Evolutionary conservation across 2,797 vertebrate species (phyloP).

Genomic region (Holocentrus rufus): DNA sequence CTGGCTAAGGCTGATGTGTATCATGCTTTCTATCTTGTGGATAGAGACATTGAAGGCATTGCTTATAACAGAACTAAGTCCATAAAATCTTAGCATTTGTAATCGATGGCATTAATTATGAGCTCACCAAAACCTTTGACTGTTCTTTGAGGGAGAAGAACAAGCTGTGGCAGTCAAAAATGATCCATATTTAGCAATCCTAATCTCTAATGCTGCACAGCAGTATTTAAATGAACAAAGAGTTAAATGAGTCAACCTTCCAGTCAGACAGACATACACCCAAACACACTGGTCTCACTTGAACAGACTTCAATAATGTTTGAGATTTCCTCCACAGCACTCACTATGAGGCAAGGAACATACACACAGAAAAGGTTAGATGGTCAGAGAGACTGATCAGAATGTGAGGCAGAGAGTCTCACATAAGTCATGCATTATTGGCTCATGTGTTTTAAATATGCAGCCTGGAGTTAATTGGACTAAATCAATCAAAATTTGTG

Average conservation of each 20-base stretch:
- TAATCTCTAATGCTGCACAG: constrained; percentile 25
- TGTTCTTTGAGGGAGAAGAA: background rate
- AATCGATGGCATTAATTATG: constrained; percentile 16
- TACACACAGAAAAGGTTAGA: background rate
- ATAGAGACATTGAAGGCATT: constrained; percentile 32
- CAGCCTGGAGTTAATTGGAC: too few relatives aligned
- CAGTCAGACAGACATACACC: background rate
- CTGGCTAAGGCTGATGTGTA: constrained; percentile 10
- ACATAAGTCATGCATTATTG: too few relatives aligned
- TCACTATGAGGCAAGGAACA: background rate
- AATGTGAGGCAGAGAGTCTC: too few relatives aligned
- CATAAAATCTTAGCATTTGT: constrained; percentile 26
- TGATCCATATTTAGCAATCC: constrained; percentile 25
- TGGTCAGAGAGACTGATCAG: too few relatives aligned
- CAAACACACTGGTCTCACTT: background rate
- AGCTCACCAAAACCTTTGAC: constrained; percentile 2
- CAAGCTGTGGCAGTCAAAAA: background rate
- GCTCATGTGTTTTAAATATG: too few relatives aligned
- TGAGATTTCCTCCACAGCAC: background rate
- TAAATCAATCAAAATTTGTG: too few relatives aligned
- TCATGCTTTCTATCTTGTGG: constrained; percentile 28
- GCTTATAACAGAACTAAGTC: constrained; percentile 8
- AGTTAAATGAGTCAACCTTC: background rate
- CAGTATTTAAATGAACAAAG: constrained; percentile 1
- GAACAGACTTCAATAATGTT: background rate